Base-by-base conservation (phyloP, 1,140 invertebrate species). In the Drosophila nikananu region DNA sequence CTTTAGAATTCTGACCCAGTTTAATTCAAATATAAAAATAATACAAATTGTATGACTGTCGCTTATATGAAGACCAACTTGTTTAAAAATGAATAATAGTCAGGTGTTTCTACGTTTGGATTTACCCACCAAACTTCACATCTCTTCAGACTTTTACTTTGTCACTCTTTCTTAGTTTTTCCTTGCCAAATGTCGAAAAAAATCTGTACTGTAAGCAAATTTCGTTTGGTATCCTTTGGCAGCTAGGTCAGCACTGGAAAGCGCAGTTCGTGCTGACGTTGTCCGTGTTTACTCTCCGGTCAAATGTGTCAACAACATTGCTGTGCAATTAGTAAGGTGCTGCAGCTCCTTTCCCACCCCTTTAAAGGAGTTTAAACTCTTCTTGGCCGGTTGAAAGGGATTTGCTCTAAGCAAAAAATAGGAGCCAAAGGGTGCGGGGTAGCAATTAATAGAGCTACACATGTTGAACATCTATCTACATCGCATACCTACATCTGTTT, bases 281-380 rank as follows among this genome's bases (percentile, higher is more conserved):
- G 44, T 65, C 70, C 77, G 59, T 80, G 65, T 80, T 70, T 77
- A 61, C 61, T 42, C 44, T 39, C 27, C 44, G 49, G 42, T 57
- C 46, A 77, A 81, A 81, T 68, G 78, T 72, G 83, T 86, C 79
- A 82, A 80, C 75, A 82, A 73, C 73, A 68, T 66, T 48, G 74
- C 66, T 58, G 49, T 51, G 61, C 80, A 86, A 82, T 86, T 86
- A 86, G 67, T 51, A 70, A 65, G 64, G 54, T 58, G 46, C 41
- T 48, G 46, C 57, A 71, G 30, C 63, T 44, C 41, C 75, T 21
- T 41, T 19, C 5, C 15, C 30, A 9, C 12, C 5, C 17, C 13
- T 35, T 27, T 10, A 49, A 17, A 5, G 8, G 2, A 21, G 23
- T 19, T n/a, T 1, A 35, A 27, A 10, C 42, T 15, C 32, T 25